Evolutionary conservation across 2,888 invertebrate genomes (phyloP).

Genomic region (Drosophila paranaensis): DNA sequence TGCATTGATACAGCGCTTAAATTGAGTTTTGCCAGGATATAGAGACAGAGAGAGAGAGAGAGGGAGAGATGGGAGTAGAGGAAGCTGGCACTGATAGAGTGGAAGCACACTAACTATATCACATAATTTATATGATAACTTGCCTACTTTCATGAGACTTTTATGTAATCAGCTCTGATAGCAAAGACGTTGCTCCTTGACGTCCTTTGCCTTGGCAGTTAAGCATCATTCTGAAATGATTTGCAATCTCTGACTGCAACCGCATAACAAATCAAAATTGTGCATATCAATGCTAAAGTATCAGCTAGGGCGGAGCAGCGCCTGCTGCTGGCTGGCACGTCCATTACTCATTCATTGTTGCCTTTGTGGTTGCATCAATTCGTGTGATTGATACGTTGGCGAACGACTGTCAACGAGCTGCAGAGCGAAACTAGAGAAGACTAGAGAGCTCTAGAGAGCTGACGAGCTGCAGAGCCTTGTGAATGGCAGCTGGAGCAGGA

Average conservation of each 20-base stretch:
- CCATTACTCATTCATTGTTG: conserved; percentile 21
- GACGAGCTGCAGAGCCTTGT: not conserved
- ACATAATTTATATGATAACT: conserved; percentile 5
- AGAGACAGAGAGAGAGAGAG: not conserved
- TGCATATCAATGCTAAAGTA: conserved; percentile 14
- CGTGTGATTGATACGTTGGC: conserved; percentile 49
- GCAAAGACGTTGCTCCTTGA: no score
- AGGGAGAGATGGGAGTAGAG: not conserved
- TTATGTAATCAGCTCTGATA: not conserved
- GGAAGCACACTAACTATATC: not conserved
- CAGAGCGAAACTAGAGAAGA: conserved; percentile 6
- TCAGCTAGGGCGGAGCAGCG: not conserved
- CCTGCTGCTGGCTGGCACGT: conserved; percentile 2
- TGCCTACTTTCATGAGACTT: not conserved
- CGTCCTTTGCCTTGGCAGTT: not conserved
- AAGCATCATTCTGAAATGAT: conserved; percentile 32
- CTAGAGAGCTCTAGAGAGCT: conserved; percentile 1
- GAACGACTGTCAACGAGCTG: conserved; percentile 36
- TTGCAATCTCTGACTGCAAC: conserved; percentile 35
- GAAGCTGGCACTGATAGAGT: not conserved
- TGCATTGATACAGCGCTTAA: not conserved
- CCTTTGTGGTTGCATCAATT: conserved; percentile 40
- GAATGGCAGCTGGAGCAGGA: conserved; percentile 1
- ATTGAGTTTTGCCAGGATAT: not conserved
- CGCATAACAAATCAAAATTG: conserved; percentile 63